Percentiles rank a stretch among this genome's conserved stretches.
Conservation (phyloP, 1,140 invertebrate species). For the Drosophila equinoxialis region DNA sequence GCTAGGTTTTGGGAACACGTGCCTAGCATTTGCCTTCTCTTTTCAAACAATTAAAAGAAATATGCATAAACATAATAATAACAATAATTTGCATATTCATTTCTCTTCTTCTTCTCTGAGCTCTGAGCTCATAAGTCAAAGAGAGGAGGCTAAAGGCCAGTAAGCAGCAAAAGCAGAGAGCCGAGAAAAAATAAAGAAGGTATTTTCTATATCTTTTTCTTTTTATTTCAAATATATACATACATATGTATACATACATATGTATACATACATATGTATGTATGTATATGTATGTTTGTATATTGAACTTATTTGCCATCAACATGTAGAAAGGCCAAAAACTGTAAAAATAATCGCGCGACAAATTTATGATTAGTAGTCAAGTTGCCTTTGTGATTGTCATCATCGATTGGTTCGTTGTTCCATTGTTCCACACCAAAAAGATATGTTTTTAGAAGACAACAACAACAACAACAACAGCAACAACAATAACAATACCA, state of each 20-base stretch:
- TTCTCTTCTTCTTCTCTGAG: constrained; percentile 29
- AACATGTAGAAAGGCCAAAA: constrained; percentile 61
- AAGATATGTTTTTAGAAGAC: constrained; percentile 47
- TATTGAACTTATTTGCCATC: constrained; percentile 45
- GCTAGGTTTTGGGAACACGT: constrained; percentile 9
- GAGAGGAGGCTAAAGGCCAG: constrained; percentile 29
- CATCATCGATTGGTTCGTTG: constrained; percentile 47
- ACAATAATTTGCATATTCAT: constrained; percentile 77
- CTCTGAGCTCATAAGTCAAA: constrained; percentile 70
- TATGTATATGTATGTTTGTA: too few species aligned
- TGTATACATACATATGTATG: too few species aligned
- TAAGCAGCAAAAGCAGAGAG: background rate
- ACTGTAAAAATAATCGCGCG: constrained; percentile 77
- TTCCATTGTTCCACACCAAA: background rate
- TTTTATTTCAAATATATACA: background rate
- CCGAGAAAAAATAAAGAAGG: background rate
- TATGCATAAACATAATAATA: constrained; percentile 80
- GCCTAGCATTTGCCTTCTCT: constrained; percentile 11
- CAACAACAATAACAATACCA: constrained; percentile 35
- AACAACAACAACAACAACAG: background rate
- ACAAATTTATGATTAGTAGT: constrained; percentile 79
- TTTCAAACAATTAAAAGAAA: constrained; percentile 31
- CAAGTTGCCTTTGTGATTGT: constrained; percentile 44
- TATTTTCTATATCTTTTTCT: constrained; percentile 9
- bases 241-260: too few species aligned